These are phyloP conservation scores for Phenganax marumi DNA, from an alignment of 92 coral and sea anemone species.

Conservation along the genomic window DNA sequence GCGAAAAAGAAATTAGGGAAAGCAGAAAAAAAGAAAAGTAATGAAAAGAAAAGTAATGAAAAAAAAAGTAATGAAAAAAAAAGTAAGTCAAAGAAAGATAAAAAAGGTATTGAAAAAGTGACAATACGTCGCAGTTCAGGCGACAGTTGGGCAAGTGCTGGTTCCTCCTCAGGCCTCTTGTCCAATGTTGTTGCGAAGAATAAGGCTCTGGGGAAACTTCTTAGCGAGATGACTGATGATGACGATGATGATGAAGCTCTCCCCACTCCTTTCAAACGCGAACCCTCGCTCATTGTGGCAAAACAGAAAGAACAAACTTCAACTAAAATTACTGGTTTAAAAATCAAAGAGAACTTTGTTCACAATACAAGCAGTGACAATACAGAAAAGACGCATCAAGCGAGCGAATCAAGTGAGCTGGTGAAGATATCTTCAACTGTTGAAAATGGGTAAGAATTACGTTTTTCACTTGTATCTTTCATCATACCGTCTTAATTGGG, in stretches of 20 bases:
- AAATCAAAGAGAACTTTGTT: constrained; percentile 41
- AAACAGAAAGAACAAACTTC: constrained; percentile 12
- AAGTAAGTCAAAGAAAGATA: constrained; percentile 61
- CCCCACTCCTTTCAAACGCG: constrained; percentile 65
- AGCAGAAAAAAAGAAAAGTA: constrained; percentile 13
- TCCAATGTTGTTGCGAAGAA: constrained; percentile 56
- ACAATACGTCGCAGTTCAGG: constrained; percentile 88
- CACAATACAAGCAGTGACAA: constrained; percentile 62
- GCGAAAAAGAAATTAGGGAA: constrained; percentile 17
- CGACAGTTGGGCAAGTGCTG: constrained; percentile 92
- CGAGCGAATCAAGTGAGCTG: neutral
- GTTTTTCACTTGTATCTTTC: neutral
- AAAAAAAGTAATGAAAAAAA: too few species aligned
- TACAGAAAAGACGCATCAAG: constrained; percentile 1
- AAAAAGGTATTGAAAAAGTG: constrained; percentile 70
- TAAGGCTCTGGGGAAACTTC: constrained; percentile 72
- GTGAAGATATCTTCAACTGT: neutral
- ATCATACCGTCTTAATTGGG: too few species aligned
- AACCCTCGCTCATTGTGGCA: constrained; percentile 15
- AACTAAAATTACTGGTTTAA: neutral
- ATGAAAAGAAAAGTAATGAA: constrained; percentile 13
- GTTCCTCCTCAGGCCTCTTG: constrained; percentile 55
- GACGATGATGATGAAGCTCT: constrained; percentile 65
- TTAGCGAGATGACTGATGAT: constrained; percentile 79
- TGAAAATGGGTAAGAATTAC: constrained; percentile 16